Conservation (phyloP, 2,113 vertebrate genomes). For the Lophura nycthemera region DNA sequence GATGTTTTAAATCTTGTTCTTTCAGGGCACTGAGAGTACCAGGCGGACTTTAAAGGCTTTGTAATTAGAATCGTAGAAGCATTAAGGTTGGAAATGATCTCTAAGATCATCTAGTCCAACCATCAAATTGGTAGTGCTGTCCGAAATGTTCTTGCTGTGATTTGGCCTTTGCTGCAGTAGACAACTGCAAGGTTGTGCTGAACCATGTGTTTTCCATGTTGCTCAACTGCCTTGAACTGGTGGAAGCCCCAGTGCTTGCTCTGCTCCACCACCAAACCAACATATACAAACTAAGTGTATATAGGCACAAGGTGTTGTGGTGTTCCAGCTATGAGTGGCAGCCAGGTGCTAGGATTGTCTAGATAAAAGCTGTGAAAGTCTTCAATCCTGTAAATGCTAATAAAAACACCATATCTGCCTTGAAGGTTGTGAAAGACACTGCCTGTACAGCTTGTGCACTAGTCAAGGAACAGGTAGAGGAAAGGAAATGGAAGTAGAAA, state of each 20-base stretch:
- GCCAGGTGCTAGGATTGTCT: background rate
- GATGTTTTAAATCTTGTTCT: background rate
- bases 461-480: background rate
- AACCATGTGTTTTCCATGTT: background rate
- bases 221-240: background rate
- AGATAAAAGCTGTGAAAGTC: background rate
- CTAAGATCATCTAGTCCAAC: no score
- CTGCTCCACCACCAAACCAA: background rate
- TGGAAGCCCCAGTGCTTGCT: background rate
- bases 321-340: background rate
- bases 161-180: background rate
- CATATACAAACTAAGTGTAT: rapidly evolving
- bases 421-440: background rate
- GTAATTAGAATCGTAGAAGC: background rate
- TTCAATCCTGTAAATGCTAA: background rate
- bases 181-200: background rate
- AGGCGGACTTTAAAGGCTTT: background rate
- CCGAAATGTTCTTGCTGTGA: background rate
- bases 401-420: background rate
- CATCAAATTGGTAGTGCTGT: background rate
- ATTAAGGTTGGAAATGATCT: no score
- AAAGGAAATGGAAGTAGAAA: background rate
- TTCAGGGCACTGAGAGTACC: background rate
- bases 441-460: background rate
- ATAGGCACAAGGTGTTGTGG: background rate